Base-by-base conservation (phyloP, 2,113 vertebrate genomes). In the Onychorhynchus coronatus region DNA sequence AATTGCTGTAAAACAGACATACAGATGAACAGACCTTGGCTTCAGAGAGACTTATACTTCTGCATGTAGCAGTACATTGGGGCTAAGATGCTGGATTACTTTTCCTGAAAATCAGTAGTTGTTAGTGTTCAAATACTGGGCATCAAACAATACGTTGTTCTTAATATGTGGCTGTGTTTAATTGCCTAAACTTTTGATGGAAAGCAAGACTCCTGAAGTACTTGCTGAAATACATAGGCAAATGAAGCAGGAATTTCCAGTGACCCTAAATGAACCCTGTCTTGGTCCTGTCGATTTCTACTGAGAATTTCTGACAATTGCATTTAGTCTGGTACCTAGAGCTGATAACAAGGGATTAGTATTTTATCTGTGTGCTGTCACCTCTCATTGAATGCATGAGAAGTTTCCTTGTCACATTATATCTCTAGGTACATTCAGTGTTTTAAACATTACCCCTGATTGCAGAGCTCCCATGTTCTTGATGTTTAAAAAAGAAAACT, bases 321-420 rank as follows among this genome's bases (percentile, higher is more conserved):
- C 61, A 65, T 88, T 94, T 82, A 89, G 52, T 71, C 49, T 62
- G 41, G 61, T 75, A 85, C 74, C 66, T 80, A 76, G 66, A 91
- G 31, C 52, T 72, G 61, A 76, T 95, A 95, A 87, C 87, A 82
- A 92, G 87, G 91, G 87, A 88, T 93, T 94, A 82, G 77, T 95
- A 56, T 94, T 95, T 95, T 96, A 66, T 91, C 80, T 94, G 73
- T 73, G 41, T 76, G 73, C 91, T 96, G 91, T 91, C 91, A 75
- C 78, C 77, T 95, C 66, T 89, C 86, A 85, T 37, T 94, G 93
- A 94, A 89, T 58, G 47, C 86, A 65, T 93, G 89, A 88, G 12
- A 94, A 87, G 58, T 76, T 93, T 89, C 74, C 74, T 78, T 91
- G 89, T 66, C 80, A 85, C 84, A 37, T 85, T 72, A 4, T 65